phyloP scores from a whole-genome alignment of 2,797 vertebrate species.

The Microhierax caerulescens region DNA sequence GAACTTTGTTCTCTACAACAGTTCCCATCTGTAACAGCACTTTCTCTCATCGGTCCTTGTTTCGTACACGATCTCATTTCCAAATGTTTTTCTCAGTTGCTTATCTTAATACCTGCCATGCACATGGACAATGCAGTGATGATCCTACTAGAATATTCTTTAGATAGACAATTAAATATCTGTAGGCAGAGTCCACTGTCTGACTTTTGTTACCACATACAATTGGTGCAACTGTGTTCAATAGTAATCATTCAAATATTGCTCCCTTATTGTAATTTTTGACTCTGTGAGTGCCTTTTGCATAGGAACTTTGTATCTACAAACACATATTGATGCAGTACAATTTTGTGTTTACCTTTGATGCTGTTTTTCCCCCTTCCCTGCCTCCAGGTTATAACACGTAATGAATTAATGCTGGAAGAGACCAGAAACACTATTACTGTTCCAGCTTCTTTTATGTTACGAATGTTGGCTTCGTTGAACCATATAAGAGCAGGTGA shows the following conservation, averaged over 20 bases:
- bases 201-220: not conserved
- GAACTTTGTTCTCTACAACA: not conserved
- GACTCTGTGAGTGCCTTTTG: not conserved
- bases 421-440: conserved; percentile 99
- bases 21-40: not conserved
- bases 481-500: conserved; percentile 91
- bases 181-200: not conserved
- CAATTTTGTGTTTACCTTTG: not conserved
- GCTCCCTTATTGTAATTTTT: not conserved
- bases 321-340: not conserved
- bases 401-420: conserved; percentile 97
- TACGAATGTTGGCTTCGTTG: conserved; percentile 95
- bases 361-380: not conserved
- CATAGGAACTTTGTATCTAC: not conserved
- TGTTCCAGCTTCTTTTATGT: conserved; percentile 98
- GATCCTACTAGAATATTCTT: not conserved
- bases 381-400: conserved; percentile 88
- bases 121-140: not conserved
- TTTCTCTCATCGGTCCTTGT: not conserved
- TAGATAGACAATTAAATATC: not conserved
- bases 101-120: not conserved
- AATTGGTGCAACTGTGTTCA: not conserved
- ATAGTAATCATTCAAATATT: not conserved
- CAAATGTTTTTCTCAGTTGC: not conserved
- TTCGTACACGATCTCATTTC: not conserved